A percentile compares a stretch with the other conserved stretches of the same genome.
Evolutionary conservation across 2,113 vertebrate species (phyloP).

Genomic region (Larimichthys polyactis): DNA sequence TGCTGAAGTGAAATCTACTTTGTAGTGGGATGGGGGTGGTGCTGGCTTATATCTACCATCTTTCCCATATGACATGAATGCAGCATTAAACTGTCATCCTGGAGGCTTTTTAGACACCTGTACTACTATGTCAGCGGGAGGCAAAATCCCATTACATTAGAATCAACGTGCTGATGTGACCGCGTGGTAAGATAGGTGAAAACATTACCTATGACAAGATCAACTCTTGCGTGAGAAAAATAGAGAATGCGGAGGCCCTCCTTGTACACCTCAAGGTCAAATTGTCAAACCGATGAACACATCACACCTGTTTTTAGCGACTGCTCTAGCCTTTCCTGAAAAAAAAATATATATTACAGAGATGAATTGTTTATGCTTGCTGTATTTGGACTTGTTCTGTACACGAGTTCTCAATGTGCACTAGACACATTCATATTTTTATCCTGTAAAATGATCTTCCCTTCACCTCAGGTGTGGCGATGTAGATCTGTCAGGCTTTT

Average conservation of each 20-base stretch:
- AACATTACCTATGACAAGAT: constrained; percentile 64
- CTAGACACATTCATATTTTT: background rate
- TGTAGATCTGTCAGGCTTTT: background rate
- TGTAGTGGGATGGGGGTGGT: background rate
- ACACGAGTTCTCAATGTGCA: background rate
- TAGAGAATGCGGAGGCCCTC: constrained; percentile 36
- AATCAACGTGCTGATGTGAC: constrained; percentile 55
- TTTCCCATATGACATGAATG: constrained; percentile 46
- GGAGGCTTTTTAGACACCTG: constrained; percentile 64
- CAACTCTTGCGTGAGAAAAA: constrained; percentile 61
- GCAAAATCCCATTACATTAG: constrained; percentile 66
- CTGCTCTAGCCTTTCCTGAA: constrained; percentile 43
- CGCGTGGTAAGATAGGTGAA: constrained; percentile 35
- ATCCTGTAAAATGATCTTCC: background rate
- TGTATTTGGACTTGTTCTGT: constrained; percentile 14
- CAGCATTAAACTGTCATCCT: constrained; percentile 66
- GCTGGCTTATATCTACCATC: constrained; percentile 23
- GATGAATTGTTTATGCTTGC: background rate
- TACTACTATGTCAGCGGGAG: constrained; percentile 60
- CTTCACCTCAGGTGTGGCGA: constrained; percentile 10
- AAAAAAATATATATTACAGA: background rate
- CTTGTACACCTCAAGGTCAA: constrained; percentile 56
- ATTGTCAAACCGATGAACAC: constrained; percentile 61
- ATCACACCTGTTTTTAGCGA: constrained; percentile 58
- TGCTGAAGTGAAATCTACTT: constrained; percentile 31